Evolutionary conservation across 2,888 invertebrate genomes (phyloP).

Genomic region (Atherix ibis): DNA sequence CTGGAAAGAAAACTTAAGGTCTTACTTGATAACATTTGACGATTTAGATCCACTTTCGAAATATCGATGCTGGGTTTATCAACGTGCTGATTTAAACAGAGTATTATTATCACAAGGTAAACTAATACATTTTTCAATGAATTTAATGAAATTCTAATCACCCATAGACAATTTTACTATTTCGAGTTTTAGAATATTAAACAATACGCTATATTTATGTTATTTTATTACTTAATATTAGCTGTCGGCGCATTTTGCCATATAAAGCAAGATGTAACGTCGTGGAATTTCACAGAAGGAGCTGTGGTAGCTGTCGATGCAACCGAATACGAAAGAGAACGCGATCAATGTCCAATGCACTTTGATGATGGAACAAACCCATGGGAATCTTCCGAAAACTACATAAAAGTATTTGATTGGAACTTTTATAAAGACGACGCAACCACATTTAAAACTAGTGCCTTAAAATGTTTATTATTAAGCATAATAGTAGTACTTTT

Average conservation of each 20-base stretch:
- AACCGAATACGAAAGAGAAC: conserved; percentile 81
- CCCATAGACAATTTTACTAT: no score
- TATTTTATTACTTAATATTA: background rate
- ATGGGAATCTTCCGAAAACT: conserved; percentile 57
- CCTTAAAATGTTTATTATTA: no score
- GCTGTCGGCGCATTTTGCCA: conserved; percentile 21
- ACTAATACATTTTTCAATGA: no score
- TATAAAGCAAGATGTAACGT: conserved; percentile 75
- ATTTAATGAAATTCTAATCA: no score
- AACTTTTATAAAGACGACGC: conserved; percentile 26
- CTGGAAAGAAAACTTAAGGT: conserved; percentile 96
- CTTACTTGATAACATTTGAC: conserved; percentile 90
- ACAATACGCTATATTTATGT: background rate
- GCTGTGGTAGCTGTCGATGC: conserved; percentile 84
- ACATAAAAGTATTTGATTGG: conserved; percentile 54
- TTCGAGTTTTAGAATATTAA: background rate
- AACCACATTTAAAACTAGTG: no score
- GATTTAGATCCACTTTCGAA: conserved; percentile 89
- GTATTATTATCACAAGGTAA: conserved; percentile 56
- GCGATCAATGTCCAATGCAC: conserved; percentile 94
- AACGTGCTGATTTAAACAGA: conserved; percentile 80
- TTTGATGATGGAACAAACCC: conserved; percentile 90
- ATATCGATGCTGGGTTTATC: conserved; percentile 97
- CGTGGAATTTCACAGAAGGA: conserved; percentile 78
- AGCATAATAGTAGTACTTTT: no score